Evolutionary conservation across 2,797 vertebrate genomes (phyloP), one percentile per base, ranked within the genome.

Genomic region (Botia almorhae): DNA sequence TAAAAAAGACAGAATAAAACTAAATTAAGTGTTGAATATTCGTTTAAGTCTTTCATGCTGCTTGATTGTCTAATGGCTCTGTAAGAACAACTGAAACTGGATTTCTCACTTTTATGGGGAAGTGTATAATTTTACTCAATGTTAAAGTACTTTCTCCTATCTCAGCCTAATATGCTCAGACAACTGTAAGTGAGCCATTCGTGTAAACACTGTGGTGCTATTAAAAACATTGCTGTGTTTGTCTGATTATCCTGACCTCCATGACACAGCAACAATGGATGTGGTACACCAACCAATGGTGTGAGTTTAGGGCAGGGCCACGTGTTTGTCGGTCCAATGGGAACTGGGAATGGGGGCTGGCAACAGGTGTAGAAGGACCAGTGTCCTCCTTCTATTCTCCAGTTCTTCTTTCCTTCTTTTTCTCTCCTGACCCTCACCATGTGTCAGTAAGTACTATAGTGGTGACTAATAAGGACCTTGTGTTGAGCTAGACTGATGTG

Each of bases 391-490:
- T 8, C 19, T 12, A 6, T 19, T n/a, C 13, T 64, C 33, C 17
- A 10, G 21, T 13, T 36, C 10, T 26, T 3, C 48, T 43, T 17
- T 55, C 77, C 69, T 80, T 79, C 46, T 36, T 78, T 88, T 83
- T 81, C 74, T 23, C 6, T 21, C 10, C 13, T 16, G 21, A 39
- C 11, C 64, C 55, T 23, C 43, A 76, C 56, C 33, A 4, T 29
- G 39, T 82, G 74, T 75, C 82, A 78, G 39, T 74, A 71, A 76
- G 83, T 72, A 87, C 86, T 89, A 75, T 85, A 78, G 81, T 78
- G 60, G 85, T 87, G 88, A 93, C 91, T 90, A 90, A 90, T 89
- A 85, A 88, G 80, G 87, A 43, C 70, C 23, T 8, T 48, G n/a
- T 39, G 69, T 26, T 70, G 56, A 69, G 43, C n/a, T 13, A 50